Percentiles rank a stretch among this genome's conserved stretches.
Conservation (phyloP, 2,888 invertebrate genomes). For the Acleris cristana region DNA sequence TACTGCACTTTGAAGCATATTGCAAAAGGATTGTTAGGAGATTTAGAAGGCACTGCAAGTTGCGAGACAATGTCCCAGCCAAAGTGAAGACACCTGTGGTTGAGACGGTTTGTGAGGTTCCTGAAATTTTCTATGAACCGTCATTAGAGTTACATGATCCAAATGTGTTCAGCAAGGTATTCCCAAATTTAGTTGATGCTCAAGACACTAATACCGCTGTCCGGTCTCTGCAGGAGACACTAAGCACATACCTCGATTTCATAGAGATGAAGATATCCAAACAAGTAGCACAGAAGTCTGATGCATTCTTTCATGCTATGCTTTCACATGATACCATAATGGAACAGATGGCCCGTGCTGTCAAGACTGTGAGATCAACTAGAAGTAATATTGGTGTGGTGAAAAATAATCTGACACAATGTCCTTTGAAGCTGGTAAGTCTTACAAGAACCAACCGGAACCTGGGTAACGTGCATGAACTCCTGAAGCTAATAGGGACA, state of each 20-base stretch:
- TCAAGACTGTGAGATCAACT: constrained; percentile 88
- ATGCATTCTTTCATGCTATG: constrained; percentile 99
- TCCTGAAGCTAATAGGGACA: constrained; percentile 95
- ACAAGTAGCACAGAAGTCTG: constrained; percentile 97
- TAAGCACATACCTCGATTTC: constrained; percentile 97
- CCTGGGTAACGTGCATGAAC: constrained; percentile 86
- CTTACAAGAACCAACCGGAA: constrained; percentile 87
- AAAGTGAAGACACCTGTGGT: constrained; percentile 76
- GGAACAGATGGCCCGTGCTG: constrained; percentile 95
- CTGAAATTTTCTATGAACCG: constrained; percentile 92
- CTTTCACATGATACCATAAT: constrained; percentile 98
- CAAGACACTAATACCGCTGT: constrained; percentile 85
- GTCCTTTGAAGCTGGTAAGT: constrained; percentile 91
- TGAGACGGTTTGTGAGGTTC: constrained; percentile 87
- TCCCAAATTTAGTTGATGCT: constrained; percentile 86
- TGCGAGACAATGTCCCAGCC: constrained; percentile 72
- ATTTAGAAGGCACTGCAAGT: constrained; percentile 85
- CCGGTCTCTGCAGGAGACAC: constrained; percentile 92
- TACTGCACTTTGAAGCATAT: constrained; percentile 94
- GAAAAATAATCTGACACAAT: constrained; percentile 90
- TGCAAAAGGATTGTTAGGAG: constrained; percentile 89
- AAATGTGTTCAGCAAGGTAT: constrained; percentile 92
- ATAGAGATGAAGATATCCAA: constrained; percentile 97
- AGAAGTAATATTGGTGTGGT: constrained; percentile 90
- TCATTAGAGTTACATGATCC: constrained; percentile 91